phyloP scores from a whole-genome alignment of 2,888 invertebrate genomes.

The Argyresthia albistria region DNA sequence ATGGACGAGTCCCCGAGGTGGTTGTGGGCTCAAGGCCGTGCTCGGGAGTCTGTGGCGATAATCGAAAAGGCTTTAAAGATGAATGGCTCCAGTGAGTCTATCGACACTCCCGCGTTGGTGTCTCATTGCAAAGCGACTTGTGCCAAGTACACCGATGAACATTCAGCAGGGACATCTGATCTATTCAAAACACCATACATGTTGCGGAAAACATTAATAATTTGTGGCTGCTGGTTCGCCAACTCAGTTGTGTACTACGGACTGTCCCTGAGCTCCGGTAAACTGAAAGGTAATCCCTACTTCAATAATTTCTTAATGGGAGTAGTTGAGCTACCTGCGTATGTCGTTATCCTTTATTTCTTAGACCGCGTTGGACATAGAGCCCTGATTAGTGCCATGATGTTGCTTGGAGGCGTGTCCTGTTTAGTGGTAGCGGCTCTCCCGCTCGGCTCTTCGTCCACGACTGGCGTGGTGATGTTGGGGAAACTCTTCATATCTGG shows the following conservation, averaged over 20 bases:
- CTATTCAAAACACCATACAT: constrained; percentile 85
- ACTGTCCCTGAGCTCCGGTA: constrained; percentile 84
- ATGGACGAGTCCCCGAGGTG: constrained; percentile 92
- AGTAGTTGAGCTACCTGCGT: constrained; percentile 86
- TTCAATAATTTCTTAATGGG: constrained; percentile 84
- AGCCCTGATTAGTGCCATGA: constrained; percentile 81
- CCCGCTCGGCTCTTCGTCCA: constrained; percentile 73
- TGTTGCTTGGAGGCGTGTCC: constrained; percentile 84
- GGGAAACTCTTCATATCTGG: constrained; percentile 89
- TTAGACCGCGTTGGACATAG: constrained; percentile 84
- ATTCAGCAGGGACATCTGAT: constrained; percentile 76
- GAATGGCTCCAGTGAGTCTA: constrained; percentile 74
- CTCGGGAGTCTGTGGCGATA: constrained; percentile 81
- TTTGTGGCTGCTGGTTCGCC: constrained; percentile 89
- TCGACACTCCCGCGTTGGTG: constrained; percentile 77
- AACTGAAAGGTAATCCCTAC: constrained; percentile 85
- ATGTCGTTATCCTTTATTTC: constrained; percentile 79
- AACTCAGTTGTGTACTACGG: constrained; percentile 91
- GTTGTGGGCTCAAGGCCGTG: constrained; percentile 88
- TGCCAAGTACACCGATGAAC: constrained; percentile 53
- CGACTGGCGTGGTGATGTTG: constrained; percentile 79
- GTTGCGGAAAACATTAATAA: constrained; percentile 82
- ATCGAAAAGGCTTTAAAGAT: constrained; percentile 80
- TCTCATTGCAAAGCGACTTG: constrained; percentile 73
- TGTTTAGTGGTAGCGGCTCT: constrained; percentile 82